phyloP scores from a whole-genome alignment of 2,888 invertebrate genomes.

The Bellardia bayeri region DNA sequence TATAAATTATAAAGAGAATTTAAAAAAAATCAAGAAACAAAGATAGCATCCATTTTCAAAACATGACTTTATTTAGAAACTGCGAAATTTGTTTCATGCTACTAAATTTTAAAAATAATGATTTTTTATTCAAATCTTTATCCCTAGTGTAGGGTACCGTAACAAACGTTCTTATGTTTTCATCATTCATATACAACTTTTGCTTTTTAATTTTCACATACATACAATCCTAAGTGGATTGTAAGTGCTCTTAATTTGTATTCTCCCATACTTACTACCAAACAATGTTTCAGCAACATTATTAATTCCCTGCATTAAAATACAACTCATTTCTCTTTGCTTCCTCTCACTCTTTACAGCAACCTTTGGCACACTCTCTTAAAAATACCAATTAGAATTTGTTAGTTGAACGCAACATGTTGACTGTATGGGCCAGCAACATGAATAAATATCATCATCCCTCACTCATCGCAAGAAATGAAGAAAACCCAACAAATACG shows the following conservation, averaged over 20 bases:
- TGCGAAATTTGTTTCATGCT: too few species aligned
- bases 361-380: conserved; percentile 3
- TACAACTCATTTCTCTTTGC: not conserved
- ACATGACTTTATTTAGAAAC: too few species aligned
- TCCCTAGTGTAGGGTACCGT: not conserved
- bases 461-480: conserved; percentile 32
- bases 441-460: conserved; percentile 26
- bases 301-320: not conserved
- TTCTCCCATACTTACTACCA: not conserved
- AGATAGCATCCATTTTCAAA: too few species aligned
- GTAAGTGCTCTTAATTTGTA: not conserved
- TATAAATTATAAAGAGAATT: too few species aligned
- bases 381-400: not conserved
- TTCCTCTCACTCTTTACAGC: not conserved
- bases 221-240: not conserved
- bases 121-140: not conserved
- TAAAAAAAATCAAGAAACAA: too few species aligned
- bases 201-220: not conserved
- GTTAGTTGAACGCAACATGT: conserved; percentile 25
- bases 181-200: not conserved
- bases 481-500: conserved; percentile 10
- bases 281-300: not conserved
- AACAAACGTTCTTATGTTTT: not conserved
- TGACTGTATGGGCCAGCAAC: conserved; percentile 17
- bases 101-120: too few species aligned